These are phyloP conservation scores for Myiotriccus ornatus DNA, from an alignment of 2,797 vertebrate genomes.

Conservation along the genomic window DNA sequence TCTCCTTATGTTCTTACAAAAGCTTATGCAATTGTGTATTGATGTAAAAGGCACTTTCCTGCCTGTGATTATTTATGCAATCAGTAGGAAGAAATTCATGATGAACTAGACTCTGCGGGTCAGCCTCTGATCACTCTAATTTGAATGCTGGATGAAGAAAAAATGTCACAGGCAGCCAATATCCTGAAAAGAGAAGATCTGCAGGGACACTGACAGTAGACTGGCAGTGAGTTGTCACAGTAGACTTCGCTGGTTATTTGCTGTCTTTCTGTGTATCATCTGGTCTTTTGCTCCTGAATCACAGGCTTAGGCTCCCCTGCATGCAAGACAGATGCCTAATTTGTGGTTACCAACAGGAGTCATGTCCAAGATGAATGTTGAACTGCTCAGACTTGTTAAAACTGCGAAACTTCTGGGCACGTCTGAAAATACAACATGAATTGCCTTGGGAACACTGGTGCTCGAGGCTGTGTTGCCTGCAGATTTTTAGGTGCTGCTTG, in stretches of 20 bases:
- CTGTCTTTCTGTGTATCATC: conserved; percentile 17
- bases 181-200: neutral
- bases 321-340: conserved; percentile 39
- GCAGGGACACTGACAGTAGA: neutral
- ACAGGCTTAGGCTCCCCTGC: neutral
- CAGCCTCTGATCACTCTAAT: conserved; percentile 56
- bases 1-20: conserved; percentile 12
- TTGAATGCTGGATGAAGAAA: conserved; percentile 51
- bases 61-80: conserved; percentile 62
- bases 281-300: conserved; percentile 23
- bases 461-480: neutral
- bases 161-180: conserved; percentile 16
- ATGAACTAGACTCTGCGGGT: conserved; percentile 16
- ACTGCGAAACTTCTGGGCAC: neutral
- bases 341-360: conserved; percentile 22
- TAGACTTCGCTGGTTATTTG: neutral
- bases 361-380: neutral
- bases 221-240: conserved; percentile 15
- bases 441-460: neutral
- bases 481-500: neutral
- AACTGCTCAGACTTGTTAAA: neutral
- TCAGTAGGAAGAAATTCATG: conserved; percentile 31
- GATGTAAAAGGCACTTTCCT: conserved; percentile 18
- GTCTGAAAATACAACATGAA: neutral
- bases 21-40: conserved; percentile 27